phyloP scores from a whole-genome alignment of 2,113 vertebrate species.

The Myrmophylax atrothorax region DNA sequence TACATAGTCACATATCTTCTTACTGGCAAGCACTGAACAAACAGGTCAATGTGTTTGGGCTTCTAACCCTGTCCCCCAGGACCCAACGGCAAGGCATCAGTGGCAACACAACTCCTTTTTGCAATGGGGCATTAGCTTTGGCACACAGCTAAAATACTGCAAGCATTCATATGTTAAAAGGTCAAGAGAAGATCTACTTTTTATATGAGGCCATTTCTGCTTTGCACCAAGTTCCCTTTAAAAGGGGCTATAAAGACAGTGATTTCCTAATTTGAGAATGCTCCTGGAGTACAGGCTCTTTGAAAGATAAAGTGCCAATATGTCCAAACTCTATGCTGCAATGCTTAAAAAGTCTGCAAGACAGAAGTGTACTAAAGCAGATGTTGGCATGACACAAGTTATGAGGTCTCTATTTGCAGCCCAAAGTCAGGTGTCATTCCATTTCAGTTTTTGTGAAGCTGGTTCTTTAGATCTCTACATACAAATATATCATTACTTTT shows the following conservation, averaged over 20 bases:
- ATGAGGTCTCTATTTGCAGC: too few species aligned
- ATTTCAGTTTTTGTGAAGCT: neutral
- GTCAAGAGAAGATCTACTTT: conserved; percentile 21
- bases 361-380: neutral
- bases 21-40: neutral
- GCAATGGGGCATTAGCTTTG: neutral
- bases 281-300: neutral
- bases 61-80: neutral
- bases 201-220: neutral
- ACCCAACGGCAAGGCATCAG: neutral
- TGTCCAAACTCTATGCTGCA: neutral
- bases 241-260: neutral
- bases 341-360: neutral
- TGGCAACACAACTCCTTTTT: neutral
- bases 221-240: neutral
- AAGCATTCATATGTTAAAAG: conserved; percentile 11
- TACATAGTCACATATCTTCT: neutral
- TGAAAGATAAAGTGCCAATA: neutral
- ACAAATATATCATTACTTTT: neutral
- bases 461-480: neutral
- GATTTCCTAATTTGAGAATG: neutral
- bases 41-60: neutral
- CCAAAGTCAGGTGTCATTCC: neutral
- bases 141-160: neutral
- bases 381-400: neutral